Conservation (phyloP, 2,888 invertebrate species). For the Standfussiana lucernea region DNA sequence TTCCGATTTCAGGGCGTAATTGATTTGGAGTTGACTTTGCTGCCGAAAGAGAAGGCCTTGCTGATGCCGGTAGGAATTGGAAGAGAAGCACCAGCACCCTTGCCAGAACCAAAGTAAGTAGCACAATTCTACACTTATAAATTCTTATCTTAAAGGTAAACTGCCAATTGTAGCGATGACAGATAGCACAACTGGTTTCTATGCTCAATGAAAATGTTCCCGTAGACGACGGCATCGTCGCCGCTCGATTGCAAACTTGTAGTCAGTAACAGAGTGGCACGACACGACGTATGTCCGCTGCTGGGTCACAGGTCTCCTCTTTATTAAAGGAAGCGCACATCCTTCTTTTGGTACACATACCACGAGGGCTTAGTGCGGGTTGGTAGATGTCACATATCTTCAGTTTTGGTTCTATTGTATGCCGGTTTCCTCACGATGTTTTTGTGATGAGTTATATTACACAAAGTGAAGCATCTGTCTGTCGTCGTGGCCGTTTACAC, state of each 20-base stretch:
- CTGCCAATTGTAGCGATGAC: neutral
- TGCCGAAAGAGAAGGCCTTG: slow-evolving; percentile 91
- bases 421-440: neutral
- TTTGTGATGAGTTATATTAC: neutral
- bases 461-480: neutral
- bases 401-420: neutral
- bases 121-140: neutral
- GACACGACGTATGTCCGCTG: neutral
- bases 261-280: neutral
- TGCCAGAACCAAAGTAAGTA: slow-evolving; percentile 91
- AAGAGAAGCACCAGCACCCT: slow-evolving; percentile 91
- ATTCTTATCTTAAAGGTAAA: neutral
- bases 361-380: neutral
- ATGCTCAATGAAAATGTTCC: neutral
- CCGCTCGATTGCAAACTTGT: neutral
- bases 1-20: slow-evolving; percentile 91
- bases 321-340: neutral
- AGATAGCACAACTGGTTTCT: neutral
- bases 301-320: neutral
- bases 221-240: neutral
- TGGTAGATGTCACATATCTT: neutral
- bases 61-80: slow-evolving; percentile 92
- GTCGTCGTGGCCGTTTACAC: neutral
- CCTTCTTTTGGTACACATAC: no score
- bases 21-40: slow-evolving; percentile 92